A percentile compares a stretch with the other conserved stretches of the same genome.
phyloP scores from a whole-genome alignment of 2,113 vertebrate species.

The Ceyx melanurus region DNA sequence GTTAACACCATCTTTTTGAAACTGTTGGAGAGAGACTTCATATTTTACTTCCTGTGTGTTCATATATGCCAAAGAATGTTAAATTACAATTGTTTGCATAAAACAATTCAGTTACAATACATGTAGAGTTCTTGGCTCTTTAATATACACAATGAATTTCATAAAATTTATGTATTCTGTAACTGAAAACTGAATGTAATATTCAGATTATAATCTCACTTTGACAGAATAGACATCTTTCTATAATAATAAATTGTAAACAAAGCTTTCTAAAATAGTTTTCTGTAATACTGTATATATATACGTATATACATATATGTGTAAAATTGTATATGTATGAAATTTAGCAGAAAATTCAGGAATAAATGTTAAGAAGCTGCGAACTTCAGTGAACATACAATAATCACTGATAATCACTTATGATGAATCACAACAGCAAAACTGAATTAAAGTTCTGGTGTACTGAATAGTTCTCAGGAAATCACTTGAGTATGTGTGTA shows the following conservation, averaged over 20 bases:
- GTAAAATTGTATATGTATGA: not conserved
- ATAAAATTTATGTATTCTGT: not conserved
- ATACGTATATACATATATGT: not conserved
- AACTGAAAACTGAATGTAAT: not conserved
- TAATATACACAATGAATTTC: not conserved
- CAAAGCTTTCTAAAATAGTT: not conserved
- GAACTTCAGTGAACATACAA: not conserved
- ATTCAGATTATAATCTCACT: not conserved
- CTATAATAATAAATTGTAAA: not conserved
- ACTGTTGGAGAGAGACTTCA: not conserved
- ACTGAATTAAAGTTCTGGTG: not conserved
- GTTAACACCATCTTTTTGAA: conserved; percentile 29
- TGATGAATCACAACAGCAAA: not conserved
- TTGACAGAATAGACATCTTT: not conserved
- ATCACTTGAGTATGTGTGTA: not conserved
- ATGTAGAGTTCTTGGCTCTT: not conserved
- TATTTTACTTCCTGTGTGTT: conserved; percentile 32
- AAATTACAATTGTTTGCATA: not conserved
- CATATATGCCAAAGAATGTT: not conserved
- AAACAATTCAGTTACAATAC: not conserved
- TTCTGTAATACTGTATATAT: not conserved
- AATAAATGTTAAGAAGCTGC: not conserved
- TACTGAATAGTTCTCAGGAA: not conserved
- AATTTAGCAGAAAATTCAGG: not conserved
- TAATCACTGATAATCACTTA: not conserved